Evolutionary conservation across 2,888 invertebrate genomes (phyloP), one percentile per base, ranked within the genome.

Genomic region (Brachyptera risi): DNA sequence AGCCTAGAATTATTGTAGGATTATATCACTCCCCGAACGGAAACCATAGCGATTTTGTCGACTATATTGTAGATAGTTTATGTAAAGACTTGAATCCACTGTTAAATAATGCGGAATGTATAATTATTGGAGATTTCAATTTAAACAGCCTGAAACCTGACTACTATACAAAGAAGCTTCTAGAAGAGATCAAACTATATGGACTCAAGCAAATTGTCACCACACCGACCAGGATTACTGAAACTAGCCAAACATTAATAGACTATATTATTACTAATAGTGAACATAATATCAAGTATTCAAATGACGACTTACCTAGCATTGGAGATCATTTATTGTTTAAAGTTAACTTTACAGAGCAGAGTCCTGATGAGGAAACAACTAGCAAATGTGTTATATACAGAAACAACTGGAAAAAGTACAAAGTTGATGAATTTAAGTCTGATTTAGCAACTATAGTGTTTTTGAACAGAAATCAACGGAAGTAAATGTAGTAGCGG

Each of bases 1-100:
- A 44, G 17, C 4, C 11, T 9, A 15, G 17, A 9, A 19, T 13
- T 9, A 17, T 44, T 15, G 21, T 13, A 5, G 44, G 4, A 44
- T 9, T 44, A 44, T 44, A 44, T 17, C 44, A 44, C 21, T 44
- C 44, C 9, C 44, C 44, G 21, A 44, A 44, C 21, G 44, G 44
- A 44, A 44, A 44, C 44, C 13, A 44, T 9, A 17, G 13, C 2
- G 44, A 44, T 9, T 44, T 44, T 17, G 9, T 44, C 4, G 21
- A 11, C 5, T 31, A 44, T 9, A 19, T 44, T 44, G 21, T 19
- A 2, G 44, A 44, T 1, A 11, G 21, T 15, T 13, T 17, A 21
- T 15, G 13, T 13, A 21, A 44, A 44, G 21, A 44, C 15, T 13
- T 15, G 9, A 21, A 19, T 44, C 31, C 31, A 7, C 5, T 7